phyloP scores from a whole-genome alignment of 2,113 vertebrate species.

The Eupsittula cactorum region DNA sequence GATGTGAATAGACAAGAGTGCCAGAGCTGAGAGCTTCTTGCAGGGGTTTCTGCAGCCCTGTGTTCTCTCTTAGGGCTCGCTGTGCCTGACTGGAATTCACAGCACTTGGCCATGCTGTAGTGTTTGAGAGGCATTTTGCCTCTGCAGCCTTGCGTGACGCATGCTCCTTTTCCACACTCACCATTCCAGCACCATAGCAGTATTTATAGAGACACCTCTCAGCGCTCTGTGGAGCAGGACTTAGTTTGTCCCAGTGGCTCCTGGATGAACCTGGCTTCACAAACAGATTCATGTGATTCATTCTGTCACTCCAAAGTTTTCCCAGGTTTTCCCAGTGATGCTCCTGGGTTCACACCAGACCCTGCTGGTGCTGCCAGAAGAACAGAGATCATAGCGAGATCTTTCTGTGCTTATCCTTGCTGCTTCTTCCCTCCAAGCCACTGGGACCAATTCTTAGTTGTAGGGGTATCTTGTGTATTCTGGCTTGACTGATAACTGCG shows the following conservation, averaged over 20 bases:
- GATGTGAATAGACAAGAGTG: fast-evolving
- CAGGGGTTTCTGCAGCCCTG: background rate
- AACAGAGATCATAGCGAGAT: too few species aligned
- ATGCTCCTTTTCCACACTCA: too few species aligned
- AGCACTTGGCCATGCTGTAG: background rate
- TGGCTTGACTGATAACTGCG: fast-evolving
- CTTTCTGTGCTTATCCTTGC: background rate
- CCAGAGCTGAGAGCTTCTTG: too few species aligned
- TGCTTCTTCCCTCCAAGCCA: fast-evolving
- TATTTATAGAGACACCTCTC: fast-evolving
- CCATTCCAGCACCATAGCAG: background rate
- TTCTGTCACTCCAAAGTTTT: too few species aligned
- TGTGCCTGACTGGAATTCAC: background rate
- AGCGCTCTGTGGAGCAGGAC: background rate
- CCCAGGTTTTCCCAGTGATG: background rate
- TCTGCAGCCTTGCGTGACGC: background rate
- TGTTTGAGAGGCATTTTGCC: background rate
- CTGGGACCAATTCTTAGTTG: background rate
- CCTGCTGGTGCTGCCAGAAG: background rate
- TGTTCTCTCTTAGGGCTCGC: background rate
- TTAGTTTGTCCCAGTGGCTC: background rate
- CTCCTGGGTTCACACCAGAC: background rate
- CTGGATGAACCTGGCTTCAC: background rate
- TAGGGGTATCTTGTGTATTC: background rate
- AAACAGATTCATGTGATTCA: background rate